Percentiles rank a stretch among this genome's conserved stretches.
phyloP scores from a whole-genome alignment of 1,140 invertebrate genomes.

The Neomicropteryx cornuta region DNA sequence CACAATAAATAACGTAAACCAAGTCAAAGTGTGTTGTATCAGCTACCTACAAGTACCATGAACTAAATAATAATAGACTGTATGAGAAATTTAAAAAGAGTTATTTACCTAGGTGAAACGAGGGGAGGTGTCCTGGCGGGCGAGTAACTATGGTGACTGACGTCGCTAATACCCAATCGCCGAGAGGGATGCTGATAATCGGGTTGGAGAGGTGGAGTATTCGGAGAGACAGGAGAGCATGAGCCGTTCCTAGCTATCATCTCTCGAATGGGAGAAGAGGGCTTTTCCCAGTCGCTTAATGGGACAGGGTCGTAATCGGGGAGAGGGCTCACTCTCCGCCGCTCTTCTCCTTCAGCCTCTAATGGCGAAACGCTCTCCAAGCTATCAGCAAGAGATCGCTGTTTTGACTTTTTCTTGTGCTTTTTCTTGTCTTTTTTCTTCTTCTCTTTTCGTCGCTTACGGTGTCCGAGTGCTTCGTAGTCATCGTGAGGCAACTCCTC shows the following conservation, averaged over 20 bases:
- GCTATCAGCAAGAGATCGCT: constrained; percentile 53
- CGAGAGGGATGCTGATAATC: constrained; percentile 25
- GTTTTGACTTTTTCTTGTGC: constrained; percentile 54
- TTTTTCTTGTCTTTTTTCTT: constrained; percentile 56
- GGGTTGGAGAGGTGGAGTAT: constrained; percentile 39
- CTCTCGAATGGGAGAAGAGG: constrained; percentile 29
- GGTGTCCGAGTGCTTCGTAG: too few relatives aligned
- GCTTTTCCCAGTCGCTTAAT: constrained; percentile 36
- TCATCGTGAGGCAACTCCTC: too few relatives aligned
- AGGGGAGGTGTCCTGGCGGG: constrained; percentile 17
- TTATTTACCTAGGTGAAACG: constrained; percentile 9
- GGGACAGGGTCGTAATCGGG: constrained; percentile 28
- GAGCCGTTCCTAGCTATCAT: constrained; percentile 31
- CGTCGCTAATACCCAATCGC: constrained; percentile 18
- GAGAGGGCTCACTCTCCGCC: background rate
- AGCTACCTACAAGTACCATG: too few relatives aligned
- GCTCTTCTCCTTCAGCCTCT: constrained; percentile 28
- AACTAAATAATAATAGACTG: too few relatives aligned
- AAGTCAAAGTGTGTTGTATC: too few relatives aligned
- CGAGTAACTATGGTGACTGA: constrained; percentile 18
- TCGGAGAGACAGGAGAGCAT: constrained; percentile 47
- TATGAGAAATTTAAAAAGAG: too few relatives aligned
- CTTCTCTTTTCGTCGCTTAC: constrained; percentile 46
- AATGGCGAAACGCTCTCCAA: constrained; percentile 46
- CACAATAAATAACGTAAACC: too few relatives aligned